phyloP scores from a whole-genome alignment of 1,140 invertebrate genomes.

The Tetramorium simillimum region DNA sequence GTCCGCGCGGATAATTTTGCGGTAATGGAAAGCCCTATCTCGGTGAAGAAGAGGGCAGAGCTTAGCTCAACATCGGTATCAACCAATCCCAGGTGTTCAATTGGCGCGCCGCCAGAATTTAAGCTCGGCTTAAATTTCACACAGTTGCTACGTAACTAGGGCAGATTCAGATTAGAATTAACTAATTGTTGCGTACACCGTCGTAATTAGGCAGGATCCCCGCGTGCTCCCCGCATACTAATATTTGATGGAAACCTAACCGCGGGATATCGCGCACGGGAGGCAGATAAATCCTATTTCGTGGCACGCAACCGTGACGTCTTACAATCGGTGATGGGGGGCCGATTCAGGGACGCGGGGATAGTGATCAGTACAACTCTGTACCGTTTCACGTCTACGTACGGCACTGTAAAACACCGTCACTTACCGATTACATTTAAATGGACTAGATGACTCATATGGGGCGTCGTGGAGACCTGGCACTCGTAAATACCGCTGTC shows the following conservation, averaged over 20 bases:
- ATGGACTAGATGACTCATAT: slow-evolving; percentile 94
- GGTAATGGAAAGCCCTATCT: slow-evolving; percentile 64
- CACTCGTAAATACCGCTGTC: slow-evolving; percentile 96
- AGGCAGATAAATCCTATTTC: neutral
- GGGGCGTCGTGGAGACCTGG: slow-evolving; percentile 95
- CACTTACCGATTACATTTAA: slow-evolving; percentile 94
- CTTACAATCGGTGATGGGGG: slow-evolving; percentile 1
- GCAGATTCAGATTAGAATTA: slow-evolving; percentile 74
- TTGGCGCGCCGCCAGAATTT: slow-evolving; percentile 71
- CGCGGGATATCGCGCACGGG: neutral
- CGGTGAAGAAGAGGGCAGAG: slow-evolving; percentile 22
- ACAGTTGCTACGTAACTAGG: slow-evolving; percentile 63
- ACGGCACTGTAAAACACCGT: neutral
- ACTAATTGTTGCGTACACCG: slow-evolving; percentile 73
- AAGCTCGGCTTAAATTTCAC: slow-evolving; percentile 71
- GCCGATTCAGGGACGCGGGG: neutral
- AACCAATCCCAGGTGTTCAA: slow-evolving; percentile 74
- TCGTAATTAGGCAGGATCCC: slow-evolving; percentile 63
- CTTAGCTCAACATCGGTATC: slow-evolving; percentile 69
- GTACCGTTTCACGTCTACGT: too few species aligned
- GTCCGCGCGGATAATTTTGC: slow-evolving; percentile 66
- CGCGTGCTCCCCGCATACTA: slow-evolving; percentile 41
- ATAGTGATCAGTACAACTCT: neutral
- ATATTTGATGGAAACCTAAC: slow-evolving; percentile 61
- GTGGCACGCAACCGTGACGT: neutral